Evolutionary conservation across 2,888 invertebrate genomes (phyloP), one percentile per base, ranked within the genome.

Genomic region (Protodeltote pygarga): DNA sequence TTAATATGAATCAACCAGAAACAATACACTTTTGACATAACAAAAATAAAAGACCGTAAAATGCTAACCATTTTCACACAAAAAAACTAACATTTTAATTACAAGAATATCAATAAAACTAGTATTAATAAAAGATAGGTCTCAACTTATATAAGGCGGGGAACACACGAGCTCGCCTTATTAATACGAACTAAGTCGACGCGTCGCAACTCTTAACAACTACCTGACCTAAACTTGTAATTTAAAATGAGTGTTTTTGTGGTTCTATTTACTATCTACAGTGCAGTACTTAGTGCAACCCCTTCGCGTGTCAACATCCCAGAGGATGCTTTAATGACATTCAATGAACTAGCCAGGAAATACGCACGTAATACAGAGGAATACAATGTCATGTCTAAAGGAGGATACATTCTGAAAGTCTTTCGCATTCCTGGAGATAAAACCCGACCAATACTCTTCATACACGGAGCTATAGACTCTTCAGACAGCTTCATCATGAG

Each of bases 381-480:
- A 35, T 68, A 74, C 29, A 62, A 74, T 5, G 51, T 80, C 3
- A 51, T 45, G 8, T 77, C 79, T 0, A 61, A 65, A 44, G 83
- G 75, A 13, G 81, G 80, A 11, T 83, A 82, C 32, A 68, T 78
- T 27, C 44, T 83, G 9, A 76, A 66, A n/a, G 34, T 83, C 5
- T 80, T 77, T 42, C 73, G 66, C 5, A 71, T 83, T 9, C 51
- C 60, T 1, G 75, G 77, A 10, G 64, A 70, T 17, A 68, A 25
- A 11, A 60, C 27, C 0, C 45, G 32, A 13, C 81, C 81, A 1
- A 41, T 81, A 1, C 65, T 84, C 0, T 40, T 79, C 2, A 40
- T 75, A 39, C 83, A 83, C 35, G 83, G 84, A 0, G 35, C 73
- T 3, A 6, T 73, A 3, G 80, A 79, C n/a, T 67, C 80, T 0